Base-by-base conservation (phyloP, 2,797 vertebrate species). In the Betta splendens region DNA sequence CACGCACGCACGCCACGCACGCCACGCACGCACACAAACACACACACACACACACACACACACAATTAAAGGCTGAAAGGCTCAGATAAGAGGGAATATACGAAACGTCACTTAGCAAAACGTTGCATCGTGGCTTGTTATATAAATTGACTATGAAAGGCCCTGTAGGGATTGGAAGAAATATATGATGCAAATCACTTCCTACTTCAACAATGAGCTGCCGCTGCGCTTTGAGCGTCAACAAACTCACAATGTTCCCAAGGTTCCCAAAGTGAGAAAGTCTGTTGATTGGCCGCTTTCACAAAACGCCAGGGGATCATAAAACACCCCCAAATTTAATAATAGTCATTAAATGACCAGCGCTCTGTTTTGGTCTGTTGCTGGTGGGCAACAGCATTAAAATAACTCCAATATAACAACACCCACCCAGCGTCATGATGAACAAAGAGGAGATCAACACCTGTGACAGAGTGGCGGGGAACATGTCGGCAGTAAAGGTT, bases 201-300 rank as follows among this genome's bases (percentile, higher is more conserved):
- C 49, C 26, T 22, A 35, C 37, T 54, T 26, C 22, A 62, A 65
- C 26, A 56, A 44, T 21, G 23, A 10, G 35, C 42, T 10, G 18
- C 9, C 21, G 25, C 50, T n/a, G 28, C 3, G 67, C 67, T 71
- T 6, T 42, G 44, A 64, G 73, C 52, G 10, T 70, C 62, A 70
- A 66, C 47, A 70, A 47, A 33, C 31, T 1, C 13, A 46, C 12
- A 7, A 8, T 7, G 16, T 28, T 38, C 9, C n/a, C 35, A 13
- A 28, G 17, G 50, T 23, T 22, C 38, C 17, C 29, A 3, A 10
- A 46, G 50, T 38, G 38, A 9, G 38, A 3, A 35, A 43, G 35
- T 38, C 21, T 25, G 26, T 46, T 45, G 31, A 6, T 5, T 13
- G 47, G 62, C 56, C 20, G 25, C 46, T 42, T 43, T 23, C 18